Percentiles rank a stretch among this genome's conserved stretches.
These are phyloP conservation scores for Vulpes lagopus DNA, from an alignment of 2,113 vertebrate genomes.

Conservation along the genomic window DNA sequence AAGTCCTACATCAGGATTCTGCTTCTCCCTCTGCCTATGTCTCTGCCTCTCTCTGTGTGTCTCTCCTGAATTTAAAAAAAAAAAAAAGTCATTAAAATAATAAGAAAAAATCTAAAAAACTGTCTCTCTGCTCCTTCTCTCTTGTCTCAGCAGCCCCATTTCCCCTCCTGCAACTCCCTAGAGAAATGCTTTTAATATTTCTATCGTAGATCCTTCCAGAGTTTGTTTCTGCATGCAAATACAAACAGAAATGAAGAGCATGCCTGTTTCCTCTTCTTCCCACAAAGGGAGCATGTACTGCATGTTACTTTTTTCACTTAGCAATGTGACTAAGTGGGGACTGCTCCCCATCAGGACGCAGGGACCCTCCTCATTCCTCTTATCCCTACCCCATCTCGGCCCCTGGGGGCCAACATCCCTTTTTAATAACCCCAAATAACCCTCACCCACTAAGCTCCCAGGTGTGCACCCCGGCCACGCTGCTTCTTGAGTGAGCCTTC, in stretches of 20 bases:
- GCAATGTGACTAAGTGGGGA: background rate
- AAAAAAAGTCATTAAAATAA: background rate
- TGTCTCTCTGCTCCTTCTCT: background rate
- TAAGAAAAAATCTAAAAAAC: background rate
- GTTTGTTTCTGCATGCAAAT: background rate
- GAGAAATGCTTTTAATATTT: background rate
- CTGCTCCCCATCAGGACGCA: background rate
- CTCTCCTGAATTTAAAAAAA: background rate
- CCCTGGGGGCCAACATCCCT: background rate
- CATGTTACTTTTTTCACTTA: background rate
- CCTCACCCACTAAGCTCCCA: background rate
- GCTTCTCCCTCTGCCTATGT: no score
- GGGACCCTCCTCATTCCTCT: background rate
- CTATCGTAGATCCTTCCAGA: background rate
- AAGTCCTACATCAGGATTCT: no score
- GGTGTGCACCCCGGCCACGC: background rate
- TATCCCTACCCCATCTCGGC: background rate
- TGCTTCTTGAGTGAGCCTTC: background rate
- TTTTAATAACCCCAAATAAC: background rate
- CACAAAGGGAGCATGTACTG: background rate
- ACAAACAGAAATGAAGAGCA: background rate
- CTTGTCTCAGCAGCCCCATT: no score
- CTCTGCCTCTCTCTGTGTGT: no score
- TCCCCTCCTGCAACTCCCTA: background rate
- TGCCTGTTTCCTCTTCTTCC: background rate